Conservation (phyloP, 2,113 vertebrate genomes). For the Aegypius monachus region DNA sequence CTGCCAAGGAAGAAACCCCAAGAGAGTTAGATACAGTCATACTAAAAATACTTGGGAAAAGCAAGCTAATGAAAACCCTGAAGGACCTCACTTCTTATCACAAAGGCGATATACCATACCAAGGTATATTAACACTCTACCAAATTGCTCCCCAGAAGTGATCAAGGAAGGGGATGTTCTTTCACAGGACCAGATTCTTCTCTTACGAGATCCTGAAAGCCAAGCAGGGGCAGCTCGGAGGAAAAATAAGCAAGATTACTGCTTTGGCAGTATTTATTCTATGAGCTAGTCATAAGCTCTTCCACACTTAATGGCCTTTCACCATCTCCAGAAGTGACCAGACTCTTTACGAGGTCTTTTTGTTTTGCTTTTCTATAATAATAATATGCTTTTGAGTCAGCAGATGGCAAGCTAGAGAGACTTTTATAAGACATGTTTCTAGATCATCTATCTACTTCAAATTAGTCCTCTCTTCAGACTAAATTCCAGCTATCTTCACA, state of each 20-base stretch:
- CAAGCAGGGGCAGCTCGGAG: background rate
- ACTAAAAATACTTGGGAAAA: constrained; percentile 32
- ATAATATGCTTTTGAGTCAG: background rate
- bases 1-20: background rate
- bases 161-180: background rate
- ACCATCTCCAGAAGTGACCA: background rate
- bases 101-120: background rate
- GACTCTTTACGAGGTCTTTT: background rate
- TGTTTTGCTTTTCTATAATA: background rate
- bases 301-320: background rate
- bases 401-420: constrained; percentile 28
- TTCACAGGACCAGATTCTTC: background rate
- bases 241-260: background rate
- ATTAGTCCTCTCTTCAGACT: background rate
- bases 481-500: constrained; percentile 4
- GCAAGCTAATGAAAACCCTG: background rate
- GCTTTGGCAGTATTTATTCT: background rate
- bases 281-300: background rate
- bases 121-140: background rate
- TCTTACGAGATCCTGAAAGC: background rate
- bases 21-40: background rate
- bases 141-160: background rate
- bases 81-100: background rate
- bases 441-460: constrained; percentile 9
- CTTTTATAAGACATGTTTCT: background rate